A percentile compares a stretch with the other conserved stretches of the same genome.
These are phyloP conservation scores for Oasisia sp. DNA, from an alignment of 2,888 invertebrate species.

Conservation along the genomic window DNA sequence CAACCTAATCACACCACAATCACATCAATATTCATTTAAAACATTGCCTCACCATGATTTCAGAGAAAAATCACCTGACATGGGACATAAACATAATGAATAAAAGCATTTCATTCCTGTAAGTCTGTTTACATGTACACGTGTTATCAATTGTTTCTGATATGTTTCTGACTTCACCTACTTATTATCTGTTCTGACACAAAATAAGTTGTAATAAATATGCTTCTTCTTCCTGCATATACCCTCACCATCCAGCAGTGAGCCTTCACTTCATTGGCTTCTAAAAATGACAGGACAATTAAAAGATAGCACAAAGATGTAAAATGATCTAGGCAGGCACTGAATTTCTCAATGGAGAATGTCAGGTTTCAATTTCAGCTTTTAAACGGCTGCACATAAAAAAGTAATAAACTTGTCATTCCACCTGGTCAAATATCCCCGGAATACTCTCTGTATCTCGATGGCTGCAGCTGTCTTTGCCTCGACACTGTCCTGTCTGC, in stretches of 20 bases:
- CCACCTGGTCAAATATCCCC: constrained; percentile 51
- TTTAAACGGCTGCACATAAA: neutral
- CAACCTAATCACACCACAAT: too few species aligned
- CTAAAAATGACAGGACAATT: too few species aligned
- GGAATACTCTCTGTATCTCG: constrained; percentile 53
- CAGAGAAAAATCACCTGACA: neutral
- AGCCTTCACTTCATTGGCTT: neutral
- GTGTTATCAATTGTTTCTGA: too few species aligned
- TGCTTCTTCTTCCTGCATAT: too few species aligned
- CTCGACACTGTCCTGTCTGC: constrained; percentile 45
- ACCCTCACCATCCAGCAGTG: too few species aligned
- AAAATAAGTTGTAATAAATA: too few species aligned
- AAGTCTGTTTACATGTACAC: too few species aligned
- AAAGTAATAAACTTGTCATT: neutral
- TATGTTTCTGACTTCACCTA: too few species aligned
- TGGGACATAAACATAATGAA: neutral
- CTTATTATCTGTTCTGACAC: too few species aligned
- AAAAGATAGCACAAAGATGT: neutral
- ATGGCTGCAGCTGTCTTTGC: constrained; percentile 49
- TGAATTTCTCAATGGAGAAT: neutral
- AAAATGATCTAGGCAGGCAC: neutral
- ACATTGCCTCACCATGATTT: too few species aligned
- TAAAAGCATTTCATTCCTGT: too few species aligned
- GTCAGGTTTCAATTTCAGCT: neutral
- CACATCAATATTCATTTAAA: too few species aligned